Evolutionary conservation across 2,888 invertebrate species (phyloP).

Genomic region (Ochropleura leucogaster): DNA sequence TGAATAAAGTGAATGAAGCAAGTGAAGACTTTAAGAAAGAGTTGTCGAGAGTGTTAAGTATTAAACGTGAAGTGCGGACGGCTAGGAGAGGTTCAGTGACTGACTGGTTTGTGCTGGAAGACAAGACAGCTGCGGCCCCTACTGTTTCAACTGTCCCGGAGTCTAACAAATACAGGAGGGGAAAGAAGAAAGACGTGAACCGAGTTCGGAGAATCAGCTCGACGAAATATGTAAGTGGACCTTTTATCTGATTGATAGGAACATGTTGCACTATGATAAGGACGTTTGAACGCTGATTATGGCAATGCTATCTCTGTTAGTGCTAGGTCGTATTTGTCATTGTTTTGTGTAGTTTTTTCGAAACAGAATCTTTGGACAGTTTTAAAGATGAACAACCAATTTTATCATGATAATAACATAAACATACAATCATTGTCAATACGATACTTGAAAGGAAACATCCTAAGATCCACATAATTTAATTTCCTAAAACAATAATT

Average conservation of each 20-base stretch:
- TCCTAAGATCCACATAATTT: background rate
- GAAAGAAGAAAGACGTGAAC: conserved; percentile 82
- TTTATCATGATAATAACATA: background rate
- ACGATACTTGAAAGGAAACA: background rate
- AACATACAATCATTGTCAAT: background rate
- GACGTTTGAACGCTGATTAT: conserved; percentile 46
- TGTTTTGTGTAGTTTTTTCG: conserved; percentile 45
- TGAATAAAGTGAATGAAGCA: conserved; percentile 80
- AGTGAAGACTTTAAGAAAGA: conserved; percentile 86
- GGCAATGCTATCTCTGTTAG: conserved; percentile 43
- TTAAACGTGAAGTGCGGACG: conserved; percentile 71
- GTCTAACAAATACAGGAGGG: conserved; percentile 81
- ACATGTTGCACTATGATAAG: conserved; percentile 51
- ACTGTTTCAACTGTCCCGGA: conserved; percentile 53
- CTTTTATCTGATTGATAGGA: conserved; percentile 55
- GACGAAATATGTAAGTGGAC: conserved; percentile 87
- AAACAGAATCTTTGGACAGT: background rate
- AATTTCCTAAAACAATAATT: background rate
- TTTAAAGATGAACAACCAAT: conserved; percentile 1
- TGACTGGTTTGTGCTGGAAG: conserved; percentile 87
- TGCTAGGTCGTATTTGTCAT: conserved; percentile 42
- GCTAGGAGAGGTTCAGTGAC: conserved; percentile 85
- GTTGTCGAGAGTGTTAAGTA: conserved; percentile 77
- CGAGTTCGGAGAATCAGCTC: conserved; percentile 86
- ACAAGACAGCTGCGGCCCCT: conserved; percentile 64